Evolutionary conservation across 2,113 vertebrate species (phyloP).

Genomic region (Sinocyclocheilus grahami): DNA sequence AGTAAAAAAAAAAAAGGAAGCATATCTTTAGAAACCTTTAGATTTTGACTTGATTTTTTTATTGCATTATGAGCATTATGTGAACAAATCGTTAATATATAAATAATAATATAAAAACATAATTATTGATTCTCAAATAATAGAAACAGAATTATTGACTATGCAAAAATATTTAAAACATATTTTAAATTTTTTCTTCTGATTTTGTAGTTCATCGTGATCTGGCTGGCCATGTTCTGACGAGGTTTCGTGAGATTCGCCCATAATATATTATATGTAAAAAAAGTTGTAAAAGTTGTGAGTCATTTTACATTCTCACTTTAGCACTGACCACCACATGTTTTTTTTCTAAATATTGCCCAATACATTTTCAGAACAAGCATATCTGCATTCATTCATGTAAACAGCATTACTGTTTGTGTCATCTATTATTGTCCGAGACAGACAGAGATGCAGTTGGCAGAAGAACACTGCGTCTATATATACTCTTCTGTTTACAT

Average conservation of each 20-base stretch:
- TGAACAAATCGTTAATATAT: not conserved
- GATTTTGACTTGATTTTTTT: not conserved
- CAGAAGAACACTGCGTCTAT: not conserved
- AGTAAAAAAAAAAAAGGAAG: not conserved
- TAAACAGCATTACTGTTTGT: not conserved
- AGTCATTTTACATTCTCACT: not conserved
- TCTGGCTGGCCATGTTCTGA: not conserved
- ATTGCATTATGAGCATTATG: not conserved
- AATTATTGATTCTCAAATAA: not conserved
- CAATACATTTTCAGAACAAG: not conserved
- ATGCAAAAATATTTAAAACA: not conserved
- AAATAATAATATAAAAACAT: not conserved
- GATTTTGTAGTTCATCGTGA: not conserved
- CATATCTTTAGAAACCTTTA: not conserved
- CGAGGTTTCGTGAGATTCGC: not conserved
- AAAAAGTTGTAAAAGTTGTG: not conserved
- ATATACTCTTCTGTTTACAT: constrained; percentile 5
- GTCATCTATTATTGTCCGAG: not conserved
- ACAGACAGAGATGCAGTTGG: not conserved
- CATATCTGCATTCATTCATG: not conserved
- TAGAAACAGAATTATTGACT: not conserved
- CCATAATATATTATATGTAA: not conserved
- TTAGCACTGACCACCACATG: not conserved
- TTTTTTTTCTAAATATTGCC: not conserved
- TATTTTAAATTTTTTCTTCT: not conserved